Evolutionary conservation across 2,888 invertebrate species (phyloP), one percentile per base, ranked within the genome.

Genomic region (Plagodis pulveraria): DNA sequence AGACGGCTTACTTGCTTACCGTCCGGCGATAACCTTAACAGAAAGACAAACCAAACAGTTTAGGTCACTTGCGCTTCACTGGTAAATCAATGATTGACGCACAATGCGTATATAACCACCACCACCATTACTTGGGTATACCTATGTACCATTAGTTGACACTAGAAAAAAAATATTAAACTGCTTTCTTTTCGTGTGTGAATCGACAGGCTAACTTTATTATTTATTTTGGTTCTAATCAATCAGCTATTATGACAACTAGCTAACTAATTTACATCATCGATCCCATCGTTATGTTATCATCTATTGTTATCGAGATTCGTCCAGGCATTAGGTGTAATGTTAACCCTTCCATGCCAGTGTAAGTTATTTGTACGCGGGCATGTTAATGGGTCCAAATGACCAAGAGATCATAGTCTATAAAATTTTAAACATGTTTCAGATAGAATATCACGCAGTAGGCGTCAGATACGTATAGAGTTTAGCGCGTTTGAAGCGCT

Each of bases 241-340:
- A 89, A 89, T 89, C 80, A 76, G 45, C 22, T 88, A 84, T 91
- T 90, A 85, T 84, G 76, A 77, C 67, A 78, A 76, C 69, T 76
- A 72, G 66, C 72, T 72, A 71, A 83, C 82, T 83, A 79, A 81
- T 82, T 85, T 72, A 87, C 80, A 86, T 86, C 82, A 88, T 83
- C 78, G 40, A 40, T 42, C 42, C 62, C 70, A 46, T 41, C 48
- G 56, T 53, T 58, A 65, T 76, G 77, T 76, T 78, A 77, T 86
- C 76, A 78, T 82, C 83, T 80, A 86, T 89, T 89, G 89, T 88
- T 83, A 71, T 63, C 62, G 56, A 70, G 69, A 68, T 76, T 76
- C 59, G 76, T 70, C 66, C 71, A 76, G 67, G 67, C 65, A 61
- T 71, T 61, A 62, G 63, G 58, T 60, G 59, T 55, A 47, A 60